Evolutionary conservation across 1,140 invertebrate genomes (phyloP), one percentile per base, ranked within the genome.

Genomic region (Bombus breviceps): DNA sequence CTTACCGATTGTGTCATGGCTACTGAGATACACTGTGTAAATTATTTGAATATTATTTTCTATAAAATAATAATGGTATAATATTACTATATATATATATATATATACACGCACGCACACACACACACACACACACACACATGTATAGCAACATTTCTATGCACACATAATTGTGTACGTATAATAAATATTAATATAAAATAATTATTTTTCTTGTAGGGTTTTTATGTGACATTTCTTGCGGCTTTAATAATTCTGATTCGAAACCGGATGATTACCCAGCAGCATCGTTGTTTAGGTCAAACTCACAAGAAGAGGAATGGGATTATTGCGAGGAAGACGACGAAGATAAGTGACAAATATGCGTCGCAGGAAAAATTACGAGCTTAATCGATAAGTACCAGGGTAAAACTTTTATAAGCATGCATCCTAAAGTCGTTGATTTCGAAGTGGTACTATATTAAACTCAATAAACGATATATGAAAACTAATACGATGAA

Each of bases 301-400:
- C 57, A 13, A 64, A 39, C 43, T 62, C 32, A 18, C 78, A 53
- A 59, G 73, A 88, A 32, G 83, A 86, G 37, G 86, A 86, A 1
- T 88, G 79, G 85, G 79, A 88, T 68, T 88, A 86, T 53, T 88
- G 87, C 25, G 85, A 88, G 8, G 79, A 86, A 8, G 79, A 86
- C 13, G 53, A 83, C 43, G 81, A 86, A 28, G 34, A 47, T 39
- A 69, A 76, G 25, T 47, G 18, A 74, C 47, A 9, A 59, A 78
- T 28, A 37, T 28, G 8, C n/a, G n/a, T 47, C 8, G 8, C 28
- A 22, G 28, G 9, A 18, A 41, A 41, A 43, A 59, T 39, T 28
- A 53, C 34, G 32, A 15, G 0, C 39, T 66, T 64, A 41, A n/a
- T 53, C 9, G 41, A 47, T 69, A 69, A 41, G 25, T 69, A 53